Conservation (phyloP, 2,888 invertebrate species). For the Aporophyla lueneburgensis region DNA sequence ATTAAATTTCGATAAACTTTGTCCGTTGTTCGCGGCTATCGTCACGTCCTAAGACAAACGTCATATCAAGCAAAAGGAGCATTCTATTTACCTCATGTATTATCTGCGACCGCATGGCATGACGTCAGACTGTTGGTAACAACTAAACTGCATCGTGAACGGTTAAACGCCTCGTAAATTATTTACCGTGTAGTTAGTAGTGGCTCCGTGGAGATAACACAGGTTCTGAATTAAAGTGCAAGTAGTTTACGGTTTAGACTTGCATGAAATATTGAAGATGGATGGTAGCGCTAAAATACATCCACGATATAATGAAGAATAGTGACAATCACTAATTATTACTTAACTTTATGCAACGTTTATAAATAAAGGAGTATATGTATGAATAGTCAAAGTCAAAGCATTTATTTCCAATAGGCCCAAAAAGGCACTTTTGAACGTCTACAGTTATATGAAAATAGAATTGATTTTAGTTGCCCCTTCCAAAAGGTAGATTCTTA, state of each 20-base stretch:
- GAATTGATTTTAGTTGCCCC: no score
- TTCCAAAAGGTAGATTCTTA: no score
- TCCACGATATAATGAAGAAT: neutral
- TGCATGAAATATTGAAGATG: conserved; percentile 17
- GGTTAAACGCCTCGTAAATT: conserved; percentile 50
- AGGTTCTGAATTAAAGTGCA: conserved; percentile 49
- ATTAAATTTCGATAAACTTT: neutral
- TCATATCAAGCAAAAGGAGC: conserved; percentile 27
- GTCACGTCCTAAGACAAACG: conserved; percentile 35
- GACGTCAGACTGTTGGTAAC: conserved; percentile 53
- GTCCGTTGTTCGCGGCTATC: conserved; percentile 7
- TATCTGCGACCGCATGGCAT: conserved; percentile 42
- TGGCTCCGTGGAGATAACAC: conserved; percentile 46
- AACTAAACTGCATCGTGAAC: conserved; percentile 50
- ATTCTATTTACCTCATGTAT: conserved; percentile 42
- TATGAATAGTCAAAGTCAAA: neutral
- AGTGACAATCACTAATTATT: neutral
- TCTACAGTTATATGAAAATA: no score
- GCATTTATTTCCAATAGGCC: no score
- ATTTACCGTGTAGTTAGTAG: conserved; percentile 37
- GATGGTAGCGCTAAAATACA: conserved; percentile 3
- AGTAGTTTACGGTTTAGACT: conserved; percentile 22
- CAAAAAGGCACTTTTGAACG: no score
- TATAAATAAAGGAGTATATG: neutral
- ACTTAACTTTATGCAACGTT: neutral